Base-by-base conservation (phyloP, 2,113 vertebrate genomes). In the Sander lucioperca region DNA sequence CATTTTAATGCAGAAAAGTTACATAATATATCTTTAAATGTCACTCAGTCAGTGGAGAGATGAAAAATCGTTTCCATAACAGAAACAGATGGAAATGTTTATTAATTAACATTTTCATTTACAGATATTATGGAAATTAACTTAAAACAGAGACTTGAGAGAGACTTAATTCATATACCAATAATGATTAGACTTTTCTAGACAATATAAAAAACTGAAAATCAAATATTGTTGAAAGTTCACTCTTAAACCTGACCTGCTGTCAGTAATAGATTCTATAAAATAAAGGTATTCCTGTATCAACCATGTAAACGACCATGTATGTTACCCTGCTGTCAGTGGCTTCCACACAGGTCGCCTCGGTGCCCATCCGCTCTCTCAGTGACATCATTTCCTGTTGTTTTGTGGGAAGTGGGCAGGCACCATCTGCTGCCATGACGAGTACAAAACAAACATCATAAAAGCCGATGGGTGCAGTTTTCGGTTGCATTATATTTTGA, bases 371-470 rank as follows among this genome's bases (percentile, higher is more conserved):
- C 54, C 5, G 13, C 43, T 73, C 15, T 9, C 47, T 5, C 6
- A 10, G 61, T 23, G 23, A 62, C 45, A 27, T 45, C 39, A 59
- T 77, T 71, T 81, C 68, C 50, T 78, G 61, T 73, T 86, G 71
- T 87, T 76, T 77, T 58, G 67, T 33, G 4, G 18, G 66, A 83
- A 62, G 71, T 23, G 23, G 77, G 16, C 58, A 30, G 51, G 47
- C 61, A 58, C 79, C 65, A 84, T 82, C 74, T 86, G 71, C 66
- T 59, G 19, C 51, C 39, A 43, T n/a, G 5, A 45, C n/a, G 11
- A 58, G 50, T 13, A 36, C 36, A 74, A 79, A 74, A 21, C 36
- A 80, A 83, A 83, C 76, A 83, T 53, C 53, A 66, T 77, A 61
- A 50, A 79, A 73, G 33, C 70, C 48, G 65, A 84, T 59, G 16